These are phyloP conservation scores for Callionymus lyra DNA, from an alignment of 2,113 vertebrate species.

Conservation along the genomic window DNA sequence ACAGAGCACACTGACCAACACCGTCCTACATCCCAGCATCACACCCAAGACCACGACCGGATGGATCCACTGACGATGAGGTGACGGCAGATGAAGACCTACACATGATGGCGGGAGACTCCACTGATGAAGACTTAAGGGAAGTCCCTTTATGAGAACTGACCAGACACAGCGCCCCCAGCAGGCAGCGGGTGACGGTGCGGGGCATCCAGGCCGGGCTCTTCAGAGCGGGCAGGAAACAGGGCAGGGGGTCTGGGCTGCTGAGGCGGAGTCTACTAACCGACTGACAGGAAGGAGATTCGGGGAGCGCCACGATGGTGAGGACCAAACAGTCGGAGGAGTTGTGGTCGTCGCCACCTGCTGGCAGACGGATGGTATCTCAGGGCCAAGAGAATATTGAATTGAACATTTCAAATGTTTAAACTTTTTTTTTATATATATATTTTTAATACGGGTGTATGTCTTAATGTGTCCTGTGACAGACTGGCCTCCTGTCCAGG, in stretches of 20 bases:
- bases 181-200: constrained; percentile 69
- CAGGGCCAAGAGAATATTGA: no score
- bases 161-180: constrained; percentile 76
- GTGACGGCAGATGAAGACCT: background rate
- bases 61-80: background rate
- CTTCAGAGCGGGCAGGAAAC: constrained; percentile 62
- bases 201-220: constrained; percentile 65
- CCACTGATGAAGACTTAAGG: background rate
- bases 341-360: constrained; percentile 27
- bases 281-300: constrained; percentile 62
- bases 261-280: constrained; percentile 64
- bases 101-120: no score
- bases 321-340: constrained; percentile 78
- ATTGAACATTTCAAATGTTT: no score
- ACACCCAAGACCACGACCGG: no score
- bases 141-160: constrained; percentile 3
- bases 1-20: background rate
- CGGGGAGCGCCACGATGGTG: constrained; percentile 80
- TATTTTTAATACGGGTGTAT: no score
- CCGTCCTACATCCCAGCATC: background rate
- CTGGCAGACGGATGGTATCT: background rate
- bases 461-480: no score
- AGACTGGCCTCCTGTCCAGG: no score
- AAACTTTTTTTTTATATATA: no score
- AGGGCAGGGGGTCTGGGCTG: constrained; percentile 67